Evolutionary conservation across 2,797 vertebrate genomes (phyloP), one percentile per base, ranked within the genome.

Genomic region (Urophycis tenuis): DNA sequence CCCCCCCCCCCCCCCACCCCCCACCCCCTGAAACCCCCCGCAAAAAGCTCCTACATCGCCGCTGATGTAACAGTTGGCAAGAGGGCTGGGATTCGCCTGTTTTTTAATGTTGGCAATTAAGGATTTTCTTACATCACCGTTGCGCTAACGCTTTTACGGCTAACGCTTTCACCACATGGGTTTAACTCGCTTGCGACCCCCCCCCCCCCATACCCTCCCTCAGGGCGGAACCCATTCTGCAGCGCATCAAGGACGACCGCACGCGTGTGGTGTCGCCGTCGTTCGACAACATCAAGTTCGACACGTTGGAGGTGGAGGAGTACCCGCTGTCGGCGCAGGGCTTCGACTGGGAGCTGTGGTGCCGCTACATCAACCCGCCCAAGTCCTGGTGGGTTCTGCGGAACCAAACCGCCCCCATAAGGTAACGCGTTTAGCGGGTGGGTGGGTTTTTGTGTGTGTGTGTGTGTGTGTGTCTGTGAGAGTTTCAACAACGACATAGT

Each of bases 311-410:
- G 90, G 94, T 98, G 35, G 95, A 98, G 84, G 96, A 97, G 81
- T 98, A 99, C 84, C 96, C 96, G 0, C 91, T 98, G 39, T 96
- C 96, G 0, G 96, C 96, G 0, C 97, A 99, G 85, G 97, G 97
- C 17, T 99, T 98, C 53, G 96, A 99, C 92, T 99, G 97, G 97
- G 96, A 98, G 82, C 91, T 99, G 60, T 98, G 96, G 97, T 99
- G 97, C 83, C 93, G 96, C 2, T 98, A 99, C 80, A 92, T 98
- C 86, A 98, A 97, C 87, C 97, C 97, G 4, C 96, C 97, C 0
- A 97, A 96, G 82, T 94, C 95, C 6, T 99, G 97, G 97, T 98
- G 96, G 96, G 95, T 91, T 1, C 89, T 95, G 76, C 94, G 93
- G 84, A 98, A 98, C 89, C 92, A 94, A 80, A 96, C 96, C 0